Evolutionary conservation across 1,140 invertebrate genomes (phyloP).

Genomic region (Neelides sp.): DNA sequence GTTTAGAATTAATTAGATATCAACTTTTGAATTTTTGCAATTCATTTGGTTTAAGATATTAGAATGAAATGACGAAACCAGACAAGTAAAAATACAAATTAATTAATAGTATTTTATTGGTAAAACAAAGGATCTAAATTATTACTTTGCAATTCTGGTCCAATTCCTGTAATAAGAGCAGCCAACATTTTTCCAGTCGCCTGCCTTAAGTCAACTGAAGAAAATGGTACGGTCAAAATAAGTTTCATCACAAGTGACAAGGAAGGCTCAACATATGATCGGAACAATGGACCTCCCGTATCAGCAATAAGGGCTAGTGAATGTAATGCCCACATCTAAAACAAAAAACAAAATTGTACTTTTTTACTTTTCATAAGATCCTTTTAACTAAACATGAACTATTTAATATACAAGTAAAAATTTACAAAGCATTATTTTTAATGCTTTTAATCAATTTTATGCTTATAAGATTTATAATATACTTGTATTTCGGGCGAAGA

Average conservation of each 20-base stretch:
- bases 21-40: not conserved
- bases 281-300: slow-evolving; percentile 95
- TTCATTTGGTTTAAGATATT: slow-evolving; percentile 14
- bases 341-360: too few relatives aligned
- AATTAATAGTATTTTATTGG: not conserved
- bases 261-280: slow-evolving; percentile 88
- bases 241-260: slow-evolving; percentile 77
- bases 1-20: not conserved
- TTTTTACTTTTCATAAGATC: not conserved
- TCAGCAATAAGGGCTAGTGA: slow-evolving; percentile 90
- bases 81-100: not conserved
- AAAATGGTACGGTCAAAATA: slow-evolving; percentile 73
- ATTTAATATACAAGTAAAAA: not conserved
- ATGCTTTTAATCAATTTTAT: too few relatives aligned
- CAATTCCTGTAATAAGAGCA: slow-evolving; percentile 91
- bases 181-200: slow-evolving; percentile 87
- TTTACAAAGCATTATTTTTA: slow-evolving; percentile 10
- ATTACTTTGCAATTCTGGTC: slow-evolving; percentile 84
- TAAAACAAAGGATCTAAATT: not conserved
- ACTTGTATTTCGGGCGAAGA: slow-evolving; percentile 80
- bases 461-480: slow-evolving; percentile 19
- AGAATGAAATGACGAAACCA: slow-evolving; percentile 5
- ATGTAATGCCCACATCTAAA: slow-evolving; percentile 87
- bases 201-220: slow-evolving; percentile 82
- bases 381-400: slow-evolving; percentile 15